Evolutionary conservation across 2,888 invertebrate genomes (phyloP).

Genomic region (Bugula neritina): DNA sequence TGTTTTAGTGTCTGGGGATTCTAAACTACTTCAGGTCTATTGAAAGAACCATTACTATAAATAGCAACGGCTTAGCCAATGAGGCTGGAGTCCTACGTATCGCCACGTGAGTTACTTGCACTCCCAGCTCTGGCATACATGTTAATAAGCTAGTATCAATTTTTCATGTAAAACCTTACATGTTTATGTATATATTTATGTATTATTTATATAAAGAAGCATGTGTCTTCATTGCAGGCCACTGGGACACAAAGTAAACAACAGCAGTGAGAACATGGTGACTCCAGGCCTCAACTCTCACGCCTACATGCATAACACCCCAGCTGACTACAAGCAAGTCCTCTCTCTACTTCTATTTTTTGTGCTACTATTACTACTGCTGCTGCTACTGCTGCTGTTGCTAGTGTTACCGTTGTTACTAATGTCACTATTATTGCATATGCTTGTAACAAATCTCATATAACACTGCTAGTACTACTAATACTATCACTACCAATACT

Average conservation of each 20-base stretch:
- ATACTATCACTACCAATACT: background rate
- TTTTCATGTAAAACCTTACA: background rate
- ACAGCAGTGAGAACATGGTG: constrained; percentile 41
- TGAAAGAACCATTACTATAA: constrained; percentile 52
- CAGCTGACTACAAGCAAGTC: constrained; percentile 50
- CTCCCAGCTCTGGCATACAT: too few relatives aligned
- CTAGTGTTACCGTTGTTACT: background rate
- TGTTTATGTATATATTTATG: too few relatives aligned
- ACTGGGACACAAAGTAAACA: constrained; percentile 43
- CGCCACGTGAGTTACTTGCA: constrained; percentile 38
- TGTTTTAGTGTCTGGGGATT: constrained; percentile 42
- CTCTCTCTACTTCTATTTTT: background rate
- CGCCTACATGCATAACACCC: constrained; percentile 51
- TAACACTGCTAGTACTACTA: background rate
- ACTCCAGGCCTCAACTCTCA: constrained; percentile 43
- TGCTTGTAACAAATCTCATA: too few relatives aligned
- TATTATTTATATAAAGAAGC: too few relatives aligned
- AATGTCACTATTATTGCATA: background rate
- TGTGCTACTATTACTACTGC: background rate
- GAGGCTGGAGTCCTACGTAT: constrained; percentile 38
- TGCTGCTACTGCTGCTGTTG: background rate
- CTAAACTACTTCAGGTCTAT: constrained; percentile 53
- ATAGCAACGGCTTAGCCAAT: constrained; percentile 49
- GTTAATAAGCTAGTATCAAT: too few relatives aligned
- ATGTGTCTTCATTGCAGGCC: constrained; percentile 37